Conservation (phyloP, 2,888 invertebrate genomes). For the Campoplex capitator region DNA sequence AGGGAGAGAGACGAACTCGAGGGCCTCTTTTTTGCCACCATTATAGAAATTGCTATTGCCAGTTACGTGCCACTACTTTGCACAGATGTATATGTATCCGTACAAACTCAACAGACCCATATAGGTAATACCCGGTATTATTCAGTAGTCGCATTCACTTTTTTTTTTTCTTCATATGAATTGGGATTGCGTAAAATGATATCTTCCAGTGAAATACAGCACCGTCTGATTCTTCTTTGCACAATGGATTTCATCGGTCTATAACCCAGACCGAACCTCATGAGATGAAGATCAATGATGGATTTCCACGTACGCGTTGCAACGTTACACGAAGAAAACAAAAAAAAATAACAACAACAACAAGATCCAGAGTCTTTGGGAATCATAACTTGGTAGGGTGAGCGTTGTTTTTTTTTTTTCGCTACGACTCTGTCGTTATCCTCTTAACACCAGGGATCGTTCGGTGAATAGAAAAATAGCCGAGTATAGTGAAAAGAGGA, state of each 20-base stretch:
- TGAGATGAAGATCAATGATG: slow-evolving; percentile 32
- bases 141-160: slow-evolving; percentile 35
- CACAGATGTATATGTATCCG: slow-evolving; percentile 5
- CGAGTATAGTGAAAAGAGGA: slow-evolving; percentile 25
- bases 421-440: background rate
- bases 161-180: slow-evolving; percentile 36
- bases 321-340: slow-evolving; percentile 27
- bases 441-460: slow-evolving; percentile 29
- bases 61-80: slow-evolving; percentile 41
- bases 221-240: slow-evolving; percentile 19
- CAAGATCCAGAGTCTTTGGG: background rate
- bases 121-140: slow-evolving; percentile 32
- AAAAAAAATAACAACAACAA: background rate
- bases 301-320: background rate
- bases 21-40: slow-evolving; percentile 59
- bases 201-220: slow-evolving; percentile 45
- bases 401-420: slow-evolving; percentile 28
- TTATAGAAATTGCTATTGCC: slow-evolving; percentile 63
- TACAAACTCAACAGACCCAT: background rate
- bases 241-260: slow-evolving; percentile 24
- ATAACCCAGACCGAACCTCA: slow-evolving; percentile 36
- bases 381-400: background rate
- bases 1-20: slow-evolving; percentile 40
- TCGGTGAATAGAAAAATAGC: slow-evolving; percentile 13
- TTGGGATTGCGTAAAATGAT: slow-evolving; percentile 54